Percentiles rank a stretch among this genome's conserved stretches.
These are phyloP conservation scores for Pleuronectes platessa DNA, from an alignment of 2,113 vertebrate genomes.

Conservation along the genomic window DNA sequence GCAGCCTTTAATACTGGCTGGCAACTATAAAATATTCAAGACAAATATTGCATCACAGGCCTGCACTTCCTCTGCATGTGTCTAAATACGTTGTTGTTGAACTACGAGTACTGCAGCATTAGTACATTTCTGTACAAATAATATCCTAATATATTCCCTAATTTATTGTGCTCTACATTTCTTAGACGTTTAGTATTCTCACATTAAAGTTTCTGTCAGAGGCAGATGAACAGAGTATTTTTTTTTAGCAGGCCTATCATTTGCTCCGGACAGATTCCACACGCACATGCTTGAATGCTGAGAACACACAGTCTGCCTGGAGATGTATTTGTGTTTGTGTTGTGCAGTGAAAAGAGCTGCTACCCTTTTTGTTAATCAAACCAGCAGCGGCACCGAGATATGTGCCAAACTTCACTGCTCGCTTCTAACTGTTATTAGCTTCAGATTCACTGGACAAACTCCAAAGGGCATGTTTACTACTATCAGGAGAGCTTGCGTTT, in stretches of 20 bases:
- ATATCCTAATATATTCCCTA: background rate
- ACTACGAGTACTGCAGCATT: conserved; percentile 4
- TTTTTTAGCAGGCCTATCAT: background rate
- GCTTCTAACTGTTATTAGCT: conserved; percentile 21
- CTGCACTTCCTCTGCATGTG: background rate
- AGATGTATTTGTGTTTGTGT: conserved; percentile 2
- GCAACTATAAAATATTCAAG: conserved; percentile 40
- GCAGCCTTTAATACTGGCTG: conserved; percentile 15
- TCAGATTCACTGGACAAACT: conserved; percentile 54
- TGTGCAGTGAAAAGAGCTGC: conserved; percentile 2
- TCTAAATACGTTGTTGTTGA: background rate
- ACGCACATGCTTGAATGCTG: background rate
- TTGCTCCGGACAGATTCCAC: conserved; percentile 2
- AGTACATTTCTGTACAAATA: background rate
- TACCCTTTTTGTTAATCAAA: conserved; percentile 39
- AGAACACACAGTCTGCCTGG: background rate
- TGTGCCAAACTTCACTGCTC: conserved; percentile 10
- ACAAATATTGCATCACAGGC: background rate
- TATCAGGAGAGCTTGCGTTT: conserved; percentile 22
- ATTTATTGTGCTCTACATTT: background rate
- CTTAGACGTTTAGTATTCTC: background rate
- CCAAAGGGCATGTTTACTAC: conserved; percentile 63
- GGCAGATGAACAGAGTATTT: background rate
- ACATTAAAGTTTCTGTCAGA: background rate
- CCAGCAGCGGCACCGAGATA: conserved; percentile 4